Evolutionary conservation across 2,888 invertebrate species (phyloP).

Genomic region (Melolontha melolontha): DNA sequence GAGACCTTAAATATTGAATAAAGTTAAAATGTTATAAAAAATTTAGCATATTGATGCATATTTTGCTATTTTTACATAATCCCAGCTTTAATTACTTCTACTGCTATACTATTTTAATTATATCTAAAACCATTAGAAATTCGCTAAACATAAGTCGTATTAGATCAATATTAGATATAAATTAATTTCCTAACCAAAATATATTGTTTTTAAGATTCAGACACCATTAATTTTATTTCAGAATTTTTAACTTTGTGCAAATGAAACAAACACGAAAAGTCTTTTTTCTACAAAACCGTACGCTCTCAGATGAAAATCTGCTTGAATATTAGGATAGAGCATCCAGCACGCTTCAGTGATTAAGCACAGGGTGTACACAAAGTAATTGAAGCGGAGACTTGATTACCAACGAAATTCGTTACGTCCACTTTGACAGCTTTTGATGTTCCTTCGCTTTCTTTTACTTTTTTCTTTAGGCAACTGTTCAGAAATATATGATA

Average conservation of each 20-base stretch:
- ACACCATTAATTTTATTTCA: neutral
- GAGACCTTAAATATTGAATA: no score
- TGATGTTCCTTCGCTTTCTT: conserved; percentile 42
- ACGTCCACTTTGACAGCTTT: conserved; percentile 44
- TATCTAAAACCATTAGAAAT: no score
- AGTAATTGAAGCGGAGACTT: conserved; percentile 41
- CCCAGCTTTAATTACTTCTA: no score
- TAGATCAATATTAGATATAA: no score
- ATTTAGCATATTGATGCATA: no score
- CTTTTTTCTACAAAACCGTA: conserved; percentile 26
- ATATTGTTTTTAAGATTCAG: neutral
- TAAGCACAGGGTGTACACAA: conserved; percentile 38
- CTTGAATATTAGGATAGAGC: conserved; percentile 26
- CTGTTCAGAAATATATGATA: conserved; percentile 22
- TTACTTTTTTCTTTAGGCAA: conserved; percentile 31
- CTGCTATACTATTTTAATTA: no score
- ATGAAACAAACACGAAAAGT: conserved; percentile 2
- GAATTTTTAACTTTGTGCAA: no score
- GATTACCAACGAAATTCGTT: conserved; percentile 40
- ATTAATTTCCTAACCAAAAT: no score
- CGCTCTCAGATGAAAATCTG: conserved; percentile 24
- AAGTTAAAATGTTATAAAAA: no score
- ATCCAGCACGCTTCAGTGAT: conserved; percentile 32
- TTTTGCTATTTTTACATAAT: no score
- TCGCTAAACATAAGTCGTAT: no score